These are phyloP conservation scores for Seira sanloemensis DNA, from an alignment of 2,888 invertebrate species.

Conservation along the genomic window DNA sequence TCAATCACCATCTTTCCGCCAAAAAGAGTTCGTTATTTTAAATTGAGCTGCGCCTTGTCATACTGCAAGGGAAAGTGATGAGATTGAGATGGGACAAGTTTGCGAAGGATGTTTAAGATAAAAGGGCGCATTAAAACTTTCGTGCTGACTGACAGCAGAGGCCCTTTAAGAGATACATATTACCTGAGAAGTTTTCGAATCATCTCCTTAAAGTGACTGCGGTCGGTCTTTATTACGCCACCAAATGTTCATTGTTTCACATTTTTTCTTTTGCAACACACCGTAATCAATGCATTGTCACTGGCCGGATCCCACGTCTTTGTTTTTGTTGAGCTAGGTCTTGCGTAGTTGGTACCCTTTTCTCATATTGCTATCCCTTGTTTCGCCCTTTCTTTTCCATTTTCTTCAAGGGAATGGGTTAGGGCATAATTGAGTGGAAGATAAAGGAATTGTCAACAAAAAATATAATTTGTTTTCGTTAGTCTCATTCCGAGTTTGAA, in stretches of 20 bases:
- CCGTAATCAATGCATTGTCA: neutral
- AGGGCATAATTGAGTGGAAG: slow-evolving; percentile 32
- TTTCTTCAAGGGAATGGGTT: slow-evolving; percentile 11
- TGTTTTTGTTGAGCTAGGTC: slow-evolving; percentile 36
- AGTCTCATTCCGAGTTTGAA: too few relatives aligned
- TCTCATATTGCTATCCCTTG: neutral
- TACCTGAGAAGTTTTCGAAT: neutral
- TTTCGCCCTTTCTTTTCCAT: slow-evolving; percentile 18
- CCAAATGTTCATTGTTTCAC: neutral
- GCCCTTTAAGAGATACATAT: neutral
- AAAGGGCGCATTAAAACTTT: slow-evolving; percentile 27
- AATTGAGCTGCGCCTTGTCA: too few relatives aligned
- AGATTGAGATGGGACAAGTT: neutral
- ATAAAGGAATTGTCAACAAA: slow-evolving; percentile 37
- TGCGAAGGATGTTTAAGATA: slow-evolving; percentile 42
- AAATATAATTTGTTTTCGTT: slow-evolving; percentile 44
- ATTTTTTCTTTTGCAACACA: neutral
- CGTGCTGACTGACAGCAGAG: slow-evolving; percentile 20
- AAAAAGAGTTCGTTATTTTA: too few relatives aligned
- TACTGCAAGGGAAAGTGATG: neutral
- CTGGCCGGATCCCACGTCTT: neutral
- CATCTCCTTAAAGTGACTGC: neutral
- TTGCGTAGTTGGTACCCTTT: slow-evolving; percentile 26
- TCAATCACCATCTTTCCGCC: neutral
- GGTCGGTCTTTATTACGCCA: neutral